These are phyloP conservation scores for Thyatira batis DNA, from an alignment of 2,888 invertebrate species.

Conservation along the genomic window DNA sequence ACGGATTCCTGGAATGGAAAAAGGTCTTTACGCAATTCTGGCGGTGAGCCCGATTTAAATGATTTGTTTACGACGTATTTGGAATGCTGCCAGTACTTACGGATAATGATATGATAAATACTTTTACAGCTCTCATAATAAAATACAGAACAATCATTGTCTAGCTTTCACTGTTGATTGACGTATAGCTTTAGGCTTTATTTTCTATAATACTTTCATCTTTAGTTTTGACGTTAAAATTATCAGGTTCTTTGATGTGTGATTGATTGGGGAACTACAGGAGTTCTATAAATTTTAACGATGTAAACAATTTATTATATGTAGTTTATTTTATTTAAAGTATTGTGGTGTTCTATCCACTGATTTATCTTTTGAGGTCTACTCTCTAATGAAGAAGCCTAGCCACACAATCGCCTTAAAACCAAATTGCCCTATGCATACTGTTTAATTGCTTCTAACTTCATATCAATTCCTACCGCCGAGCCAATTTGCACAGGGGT, in stretches of 20 bases:
- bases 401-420: background rate
- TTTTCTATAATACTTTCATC: background rate
- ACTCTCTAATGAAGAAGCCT: background rate
- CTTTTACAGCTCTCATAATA: background rate
- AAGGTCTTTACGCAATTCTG: background rate
- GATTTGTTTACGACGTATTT: background rate
- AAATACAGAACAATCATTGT: background rate
- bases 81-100: background rate
- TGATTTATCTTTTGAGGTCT: background rate
- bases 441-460: constrained; percentile 19
- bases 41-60: background rate
- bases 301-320: background rate
- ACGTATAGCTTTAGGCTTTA: background rate
- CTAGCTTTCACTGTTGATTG: background rate
- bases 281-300: background rate
- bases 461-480: constrained; percentile 17
- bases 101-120: background rate
- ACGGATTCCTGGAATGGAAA: background rate
- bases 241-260: background rate
- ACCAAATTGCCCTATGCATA: constrained; percentile 12
- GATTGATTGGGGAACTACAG: background rate
- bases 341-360: background rate
- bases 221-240: background rate
- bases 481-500: constrained; percentile 21
- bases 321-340: background rate